These are phyloP conservation scores for Thinocorus orbignyianus DNA, from an alignment of 2,113 vertebrate genomes.

Conservation along the genomic window DNA sequence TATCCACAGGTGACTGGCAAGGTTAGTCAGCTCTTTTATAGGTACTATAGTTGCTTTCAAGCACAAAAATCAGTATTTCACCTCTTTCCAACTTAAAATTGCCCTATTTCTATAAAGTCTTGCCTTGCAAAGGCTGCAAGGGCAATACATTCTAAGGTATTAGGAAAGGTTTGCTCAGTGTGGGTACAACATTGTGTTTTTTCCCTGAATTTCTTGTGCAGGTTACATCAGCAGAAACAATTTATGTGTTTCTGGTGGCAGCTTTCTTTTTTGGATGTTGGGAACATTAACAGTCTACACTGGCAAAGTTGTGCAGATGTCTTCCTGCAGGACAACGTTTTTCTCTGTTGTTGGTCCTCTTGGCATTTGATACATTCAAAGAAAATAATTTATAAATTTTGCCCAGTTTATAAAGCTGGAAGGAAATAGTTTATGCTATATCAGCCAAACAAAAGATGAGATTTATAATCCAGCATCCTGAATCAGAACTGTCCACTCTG, in stretches of 20 bases:
- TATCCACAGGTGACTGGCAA: background rate
- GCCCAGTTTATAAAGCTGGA: background rate
- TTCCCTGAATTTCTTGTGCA: background rate
- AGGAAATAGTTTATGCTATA: background rate
- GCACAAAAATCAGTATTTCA: background rate
- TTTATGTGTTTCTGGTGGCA: background rate
- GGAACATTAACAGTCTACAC: background rate
- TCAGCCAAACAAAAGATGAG: background rate
- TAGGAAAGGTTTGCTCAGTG: background rate
- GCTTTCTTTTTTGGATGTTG: background rate
- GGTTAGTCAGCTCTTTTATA: background rate
- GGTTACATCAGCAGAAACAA: background rate
- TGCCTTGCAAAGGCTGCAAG: background rate
- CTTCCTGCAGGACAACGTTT: background rate
- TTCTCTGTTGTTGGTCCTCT: background rate
- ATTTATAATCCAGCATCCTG: background rate
- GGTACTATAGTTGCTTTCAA: background rate
- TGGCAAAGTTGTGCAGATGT: background rate
- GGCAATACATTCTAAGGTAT: background rate
- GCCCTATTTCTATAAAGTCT: background rate
- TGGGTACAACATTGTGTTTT: background rate
- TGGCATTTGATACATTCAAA: background rate
- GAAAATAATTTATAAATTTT: background rate
- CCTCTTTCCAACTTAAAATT: background rate
- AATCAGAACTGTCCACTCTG: background rate